Evolutionary conservation across 2,888 invertebrate species (phyloP), one percentile per base, ranked within the genome.

Genomic region (Globia sparganii): DNA sequence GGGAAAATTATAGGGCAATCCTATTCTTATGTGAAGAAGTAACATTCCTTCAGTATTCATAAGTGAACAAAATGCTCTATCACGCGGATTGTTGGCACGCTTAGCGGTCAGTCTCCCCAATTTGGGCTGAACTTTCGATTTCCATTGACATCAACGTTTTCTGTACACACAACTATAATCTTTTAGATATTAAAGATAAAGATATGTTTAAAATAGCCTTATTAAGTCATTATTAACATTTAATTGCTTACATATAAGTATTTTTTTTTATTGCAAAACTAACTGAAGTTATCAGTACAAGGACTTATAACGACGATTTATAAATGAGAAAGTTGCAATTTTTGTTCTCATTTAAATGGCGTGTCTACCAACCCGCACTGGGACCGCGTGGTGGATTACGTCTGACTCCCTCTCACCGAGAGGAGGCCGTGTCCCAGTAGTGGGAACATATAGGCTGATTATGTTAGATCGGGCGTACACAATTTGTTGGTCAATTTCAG

Each of bases 91-190:
- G 21, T 61, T 77, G 49, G 61, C 77, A 25, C 28, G 59, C 31
- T 40, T 25, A 58, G 25, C 37, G 78, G 53, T 4, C 53, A 77
- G 5, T 28, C 8, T 18, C 0, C 13, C 40, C 25, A 43, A 69
- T 53, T 59, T 21, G 37, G 46, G 21, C 13, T 59, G 40, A 53
- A 77, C 53, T 62, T 77, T 77, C 77, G 40, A 18, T 77, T 43
- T 61, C 18, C 9, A 46, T 62, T 78, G 53, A 62, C 53, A 18
- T 43, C 3, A 62, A 70, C 25, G 9, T 71, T 73, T 73, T 43
- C 9, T n/a, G 40, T 11, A 40, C 1, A 37, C 31, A 43, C 34
- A 34, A n/a, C 13, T n/a, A 34, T 34, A 34, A 34, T 75, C 40
- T 43, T 21, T 18, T 28, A 37, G 64, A 31, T 13, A 15, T 28